Evolutionary conservation across 2,113 vertebrate genomes (phyloP), one percentile per base, ranked within the genome.

Genomic region (Elephas maximus): DNA sequence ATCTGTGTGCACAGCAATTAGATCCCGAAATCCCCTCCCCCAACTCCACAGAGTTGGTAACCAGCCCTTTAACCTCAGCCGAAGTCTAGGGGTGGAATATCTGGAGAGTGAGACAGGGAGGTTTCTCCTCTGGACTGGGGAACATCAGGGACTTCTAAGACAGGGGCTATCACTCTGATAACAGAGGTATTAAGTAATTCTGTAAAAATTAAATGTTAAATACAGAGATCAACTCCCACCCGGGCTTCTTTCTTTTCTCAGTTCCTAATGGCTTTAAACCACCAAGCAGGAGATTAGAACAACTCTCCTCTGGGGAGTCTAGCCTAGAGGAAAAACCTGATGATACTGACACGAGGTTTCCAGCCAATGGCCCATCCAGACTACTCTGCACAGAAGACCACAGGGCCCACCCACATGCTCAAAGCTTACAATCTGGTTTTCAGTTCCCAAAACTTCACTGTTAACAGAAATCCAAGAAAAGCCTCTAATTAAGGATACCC

Each of bases 381-480:
- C 53, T 87, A 53, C 53, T 73, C 20, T n/a, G 8, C 76, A 41
- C 30, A 41, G 23, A 77, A 88, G 88, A 26, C 41, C 73, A 85
- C 0, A 77, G 44, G 33, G 1, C 15, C 71, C 44, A 76, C 86
- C 11, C 30, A 62, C 12, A 60, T 12, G 11, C 77, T 85, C 53
- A 48, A 94, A 69, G 45, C 10, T 94, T 84, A 84, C 84, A 69
- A 57, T 90, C 37, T 67, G 8, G 48, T 78, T 84, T 87, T 77
- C 65, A 77, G 60, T 84, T 77, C 8, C 15, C 67, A 57, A 51
- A 62, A 82, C 44, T 94, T 83, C 83, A 53, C 33, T 30, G 11
- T 77, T n/a, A 44, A 26, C 15, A 26, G 78, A 89, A 69, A 94
- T 63, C 78, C 44, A 5, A 84, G 60, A 90, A 90, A 76, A 67